These are phyloP conservation scores for Tenebrio molitor DNA, from an alignment of 1,140 invertebrate species.

Conservation along the genomic window DNA sequence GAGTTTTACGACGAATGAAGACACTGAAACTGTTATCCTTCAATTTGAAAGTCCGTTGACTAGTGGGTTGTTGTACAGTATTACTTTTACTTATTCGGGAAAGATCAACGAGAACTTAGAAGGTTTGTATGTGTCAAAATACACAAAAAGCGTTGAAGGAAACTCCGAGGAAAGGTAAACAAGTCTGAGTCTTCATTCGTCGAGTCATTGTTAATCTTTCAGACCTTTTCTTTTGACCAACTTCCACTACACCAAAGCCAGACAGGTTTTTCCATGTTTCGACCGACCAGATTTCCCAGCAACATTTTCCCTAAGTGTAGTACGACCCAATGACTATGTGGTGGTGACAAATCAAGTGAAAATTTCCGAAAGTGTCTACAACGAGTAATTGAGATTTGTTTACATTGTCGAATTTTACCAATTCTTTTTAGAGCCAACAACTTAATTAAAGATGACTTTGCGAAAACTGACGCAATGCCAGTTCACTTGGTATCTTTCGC, in stretches of 20 bases:
- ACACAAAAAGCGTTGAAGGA: neutral
- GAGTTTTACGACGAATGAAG: neutral
- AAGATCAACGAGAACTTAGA: neutral
- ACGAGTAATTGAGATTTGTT: no score
- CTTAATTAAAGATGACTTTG: neutral
- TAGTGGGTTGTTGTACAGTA: neutral
- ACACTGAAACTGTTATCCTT: neutral
- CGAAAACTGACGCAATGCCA: neutral
- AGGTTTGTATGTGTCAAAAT: neutral
- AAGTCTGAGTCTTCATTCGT: neutral
- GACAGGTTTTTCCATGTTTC: constrained; percentile 18
- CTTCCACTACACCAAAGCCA: constrained; percentile 5
- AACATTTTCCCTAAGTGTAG: neutral
- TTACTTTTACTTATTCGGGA: neutral
- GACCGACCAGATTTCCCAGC: neutral
- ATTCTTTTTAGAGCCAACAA: neutral
- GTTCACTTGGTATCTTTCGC: neutral
- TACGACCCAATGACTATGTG: neutral
- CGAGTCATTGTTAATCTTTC: neutral
- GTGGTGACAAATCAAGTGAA: neutral
- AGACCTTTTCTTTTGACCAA: constrained; percentile 1
- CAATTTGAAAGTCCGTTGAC: neutral
- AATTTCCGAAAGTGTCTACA: neutral
- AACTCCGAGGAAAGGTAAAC: neutral
- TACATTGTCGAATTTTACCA: no score